Evolutionary conservation across 1,140 invertebrate genomes (phyloP).

Genomic region (Agrypnia vestita): DNA sequence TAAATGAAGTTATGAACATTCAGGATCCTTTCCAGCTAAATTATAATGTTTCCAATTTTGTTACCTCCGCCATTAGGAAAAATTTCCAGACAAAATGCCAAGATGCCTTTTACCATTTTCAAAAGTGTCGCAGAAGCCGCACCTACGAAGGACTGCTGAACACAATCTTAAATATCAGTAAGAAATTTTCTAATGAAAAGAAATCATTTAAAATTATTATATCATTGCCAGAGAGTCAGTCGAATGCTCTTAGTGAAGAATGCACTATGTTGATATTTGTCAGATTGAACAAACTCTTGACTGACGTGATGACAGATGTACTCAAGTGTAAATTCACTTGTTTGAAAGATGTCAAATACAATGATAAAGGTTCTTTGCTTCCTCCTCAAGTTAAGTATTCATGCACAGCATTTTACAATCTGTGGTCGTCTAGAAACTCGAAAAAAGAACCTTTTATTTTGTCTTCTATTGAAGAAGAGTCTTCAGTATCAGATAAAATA

Average conservation of each 20-base stretch:
- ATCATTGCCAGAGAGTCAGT: not conserved
- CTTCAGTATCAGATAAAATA: conserved; percentile 11
- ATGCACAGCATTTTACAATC: conserved; percentile 11
- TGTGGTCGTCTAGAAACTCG: conserved; percentile 19
- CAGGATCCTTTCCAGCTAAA: conserved; percentile 71
- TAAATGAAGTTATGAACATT: conserved; percentile 66
- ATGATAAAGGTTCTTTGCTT: not conserved
- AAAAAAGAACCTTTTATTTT: not conserved
- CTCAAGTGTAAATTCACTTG: conserved; percentile 32
- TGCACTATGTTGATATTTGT: conserved; percentile 1
- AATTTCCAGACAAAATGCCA: conserved; percentile 45
- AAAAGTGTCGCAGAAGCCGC: not conserved
- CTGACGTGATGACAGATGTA: not conserved
- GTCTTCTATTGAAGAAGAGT: not conserved
- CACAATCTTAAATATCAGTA: not conserved
- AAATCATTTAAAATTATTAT: not conserved
- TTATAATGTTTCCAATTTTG: conserved; percentile 67
- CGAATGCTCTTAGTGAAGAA: not conserved
- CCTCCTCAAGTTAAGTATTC: not conserved
- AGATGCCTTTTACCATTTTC: not conserved
- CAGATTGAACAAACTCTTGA: conserved; percentile 6
- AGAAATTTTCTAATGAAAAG: not conserved
- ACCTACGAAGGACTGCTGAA: conserved; percentile 1
- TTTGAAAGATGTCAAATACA: conserved; percentile 7
- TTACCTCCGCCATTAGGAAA: conserved; percentile 43